phyloP scores from a whole-genome alignment of 1,140 invertebrate species.

The Aleiodes sp. region DNA sequence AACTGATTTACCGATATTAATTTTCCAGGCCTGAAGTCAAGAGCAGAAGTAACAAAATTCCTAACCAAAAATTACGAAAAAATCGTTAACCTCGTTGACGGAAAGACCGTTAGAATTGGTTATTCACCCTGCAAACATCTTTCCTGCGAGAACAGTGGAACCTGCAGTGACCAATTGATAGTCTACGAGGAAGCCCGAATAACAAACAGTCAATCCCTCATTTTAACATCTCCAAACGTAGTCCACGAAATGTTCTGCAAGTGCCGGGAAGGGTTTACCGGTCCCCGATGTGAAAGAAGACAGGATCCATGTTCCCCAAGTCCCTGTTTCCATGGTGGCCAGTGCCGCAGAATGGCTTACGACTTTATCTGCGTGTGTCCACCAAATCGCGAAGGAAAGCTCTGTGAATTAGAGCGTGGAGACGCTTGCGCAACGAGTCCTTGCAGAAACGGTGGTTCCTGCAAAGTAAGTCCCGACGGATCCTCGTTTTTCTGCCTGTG shows the following conservation, averaged over 20 bases:
- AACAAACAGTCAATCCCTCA: slow-evolving; percentile 79
- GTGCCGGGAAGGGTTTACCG: slow-evolving; percentile 82
- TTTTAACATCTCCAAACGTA: slow-evolving; percentile 83
- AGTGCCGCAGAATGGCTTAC: slow-evolving; percentile 82
- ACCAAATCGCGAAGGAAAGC: slow-evolving; percentile 77
- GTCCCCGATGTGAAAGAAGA: slow-evolving; percentile 80
- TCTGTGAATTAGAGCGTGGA: slow-evolving; percentile 85
- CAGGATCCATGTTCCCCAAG: slow-evolving; percentile 92
- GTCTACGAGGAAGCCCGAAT: slow-evolving; percentile 76
- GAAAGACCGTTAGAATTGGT: slow-evolving; percentile 69
- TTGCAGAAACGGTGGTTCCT: slow-evolving; percentile 89
- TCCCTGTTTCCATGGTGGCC: slow-evolving; percentile 82
- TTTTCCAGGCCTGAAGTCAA: slow-evolving; percentile 68
- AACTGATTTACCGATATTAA: neutral
- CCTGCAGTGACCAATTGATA: slow-evolving; percentile 78
- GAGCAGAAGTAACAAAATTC: slow-evolving; percentile 71
- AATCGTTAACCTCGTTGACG: slow-evolving; percentile 72
- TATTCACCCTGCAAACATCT: slow-evolving; percentile 78
- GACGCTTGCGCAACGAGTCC: slow-evolving; percentile 85
- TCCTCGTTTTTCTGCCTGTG: slow-evolving; percentile 91
- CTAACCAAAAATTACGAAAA: slow-evolving; percentile 72
- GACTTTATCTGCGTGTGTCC: slow-evolving; percentile 87
- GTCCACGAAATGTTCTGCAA: slow-evolving; percentile 81
- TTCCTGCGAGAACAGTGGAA: slow-evolving; percentile 79
- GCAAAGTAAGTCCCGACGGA: slow-evolving; percentile 84